phyloP scores from a whole-genome alignment of 2,113 vertebrate species.

The Pterocles burchelli region DNA sequence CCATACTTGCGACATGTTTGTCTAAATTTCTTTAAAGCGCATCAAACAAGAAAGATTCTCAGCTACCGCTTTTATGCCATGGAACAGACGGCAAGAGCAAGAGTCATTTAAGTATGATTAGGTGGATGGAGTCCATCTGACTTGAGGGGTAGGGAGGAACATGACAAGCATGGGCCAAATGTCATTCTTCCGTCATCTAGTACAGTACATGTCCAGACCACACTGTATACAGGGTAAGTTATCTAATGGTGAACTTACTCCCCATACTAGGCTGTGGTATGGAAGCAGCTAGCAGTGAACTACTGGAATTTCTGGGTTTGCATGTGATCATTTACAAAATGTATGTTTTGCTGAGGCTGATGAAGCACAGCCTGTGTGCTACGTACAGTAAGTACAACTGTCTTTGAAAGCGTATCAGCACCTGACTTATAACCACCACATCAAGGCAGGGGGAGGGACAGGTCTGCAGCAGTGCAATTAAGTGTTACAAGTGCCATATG shows the following conservation, averaged over 20 bases:
- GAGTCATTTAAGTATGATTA: not conserved
- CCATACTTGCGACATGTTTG: not conserved
- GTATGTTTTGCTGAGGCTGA: not conserved
- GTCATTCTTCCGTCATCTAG: not conserved
- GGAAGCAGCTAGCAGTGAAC: not conserved
- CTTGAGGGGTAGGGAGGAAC: not conserved
- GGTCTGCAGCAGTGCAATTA: not conserved
- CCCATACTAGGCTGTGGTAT: not conserved
- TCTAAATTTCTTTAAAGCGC: not conserved
- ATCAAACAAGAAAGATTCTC: not conserved
- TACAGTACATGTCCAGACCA: not conserved
- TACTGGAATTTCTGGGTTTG: not conserved
- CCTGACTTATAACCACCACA: not conserved
- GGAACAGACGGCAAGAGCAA: not conserved
- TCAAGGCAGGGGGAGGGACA: not conserved
- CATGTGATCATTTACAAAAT: not conserved
- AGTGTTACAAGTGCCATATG: not conserved
- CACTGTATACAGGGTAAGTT: rapidly evolving
- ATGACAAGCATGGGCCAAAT: not conserved
- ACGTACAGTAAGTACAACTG: not conserved
- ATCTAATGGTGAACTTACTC: not conserved
- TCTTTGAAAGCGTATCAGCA: not conserved
- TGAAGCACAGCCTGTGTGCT: not conserved
- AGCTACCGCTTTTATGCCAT: not conserved
- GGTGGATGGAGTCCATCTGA: not conserved